These are phyloP conservation scores for Temnopleurus reevesii DNA, from an alignment of 53 echinoderm and acorn worm genomes.

Conservation along the genomic window DNA sequence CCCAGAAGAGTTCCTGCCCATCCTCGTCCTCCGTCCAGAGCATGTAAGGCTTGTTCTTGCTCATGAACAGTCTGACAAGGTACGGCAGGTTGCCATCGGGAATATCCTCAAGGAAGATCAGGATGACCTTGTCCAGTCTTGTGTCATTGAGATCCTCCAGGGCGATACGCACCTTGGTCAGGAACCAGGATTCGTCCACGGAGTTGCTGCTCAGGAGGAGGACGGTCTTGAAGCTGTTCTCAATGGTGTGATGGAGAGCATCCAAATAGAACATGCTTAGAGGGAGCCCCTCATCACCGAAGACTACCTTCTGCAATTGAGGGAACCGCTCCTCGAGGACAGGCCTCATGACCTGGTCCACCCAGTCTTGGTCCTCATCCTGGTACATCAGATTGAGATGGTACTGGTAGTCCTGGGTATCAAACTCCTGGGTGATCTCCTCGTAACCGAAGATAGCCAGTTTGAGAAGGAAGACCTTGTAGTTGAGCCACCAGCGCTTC, in stretches of 20 bases:
- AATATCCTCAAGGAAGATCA: constrained; percentile 33
- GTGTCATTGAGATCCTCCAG: constrained; percentile 30
- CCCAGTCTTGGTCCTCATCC: constrained; percentile 23
- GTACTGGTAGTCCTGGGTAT: background rate
- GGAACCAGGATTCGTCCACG: constrained; percentile 18
- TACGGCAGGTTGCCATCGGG: background rate
- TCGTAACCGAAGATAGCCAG: constrained; percentile 2
- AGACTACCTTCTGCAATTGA: background rate
- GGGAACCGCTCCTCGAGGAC: constrained; percentile 26
- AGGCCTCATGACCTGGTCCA: constrained; percentile 9
- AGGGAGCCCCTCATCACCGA: background rate
- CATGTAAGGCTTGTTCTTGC: constrained; percentile 36
- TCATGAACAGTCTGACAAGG: constrained; percentile 12
- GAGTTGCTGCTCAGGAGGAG: background rate
- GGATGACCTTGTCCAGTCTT: constrained; percentile 36
- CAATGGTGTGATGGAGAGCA: background rate
- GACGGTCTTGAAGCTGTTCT: constrained; percentile 44
- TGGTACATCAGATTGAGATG: constrained; percentile 33
- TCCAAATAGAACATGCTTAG: background rate
- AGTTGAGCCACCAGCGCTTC: constrained; percentile 33
- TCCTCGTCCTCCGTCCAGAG: constrained; percentile 29
- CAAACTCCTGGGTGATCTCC: constrained; percentile 17
- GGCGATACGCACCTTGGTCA: constrained; percentile 31
- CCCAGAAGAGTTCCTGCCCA: constrained; percentile 29
- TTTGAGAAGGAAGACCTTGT: constrained; percentile 1